Percentiles rank a stretch among this genome's conserved stretches.
Evolutionary conservation across 2,797 vertebrate species (phyloP).

Genomic region (Coendou prehensilis): DNA sequence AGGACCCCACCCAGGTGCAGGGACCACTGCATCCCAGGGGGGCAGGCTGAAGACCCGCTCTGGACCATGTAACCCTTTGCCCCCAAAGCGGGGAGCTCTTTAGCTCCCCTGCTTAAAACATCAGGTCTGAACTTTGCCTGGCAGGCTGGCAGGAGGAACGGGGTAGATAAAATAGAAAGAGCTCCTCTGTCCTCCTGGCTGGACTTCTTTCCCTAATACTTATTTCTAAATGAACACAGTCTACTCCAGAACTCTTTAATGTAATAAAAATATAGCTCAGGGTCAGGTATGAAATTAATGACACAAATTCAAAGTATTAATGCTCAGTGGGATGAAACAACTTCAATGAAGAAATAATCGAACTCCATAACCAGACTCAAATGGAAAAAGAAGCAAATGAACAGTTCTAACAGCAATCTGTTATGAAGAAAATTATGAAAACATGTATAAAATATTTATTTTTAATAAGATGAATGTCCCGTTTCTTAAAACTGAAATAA

Average conservation of each 20-base stretch:
- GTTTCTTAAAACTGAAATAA: constrained; percentile 77
- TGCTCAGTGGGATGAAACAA: constrained; percentile 75
- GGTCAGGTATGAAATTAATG: constrained; percentile 83
- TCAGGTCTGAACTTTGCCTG: rapidly evolving
- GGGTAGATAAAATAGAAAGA: rapidly evolving
- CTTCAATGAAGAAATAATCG: constrained; percentile 81
- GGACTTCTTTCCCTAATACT: not conserved
- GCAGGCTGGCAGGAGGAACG: not conserved
- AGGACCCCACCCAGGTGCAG: not conserved
- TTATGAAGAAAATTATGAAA: constrained; percentile 72
- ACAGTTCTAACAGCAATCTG: constrained; percentile 43
- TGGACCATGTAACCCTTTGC: no score
- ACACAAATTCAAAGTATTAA: constrained; percentile 77
- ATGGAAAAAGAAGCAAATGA: not conserved
- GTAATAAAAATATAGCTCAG: constrained; percentile 82
- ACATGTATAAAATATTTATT: constrained; percentile 83
- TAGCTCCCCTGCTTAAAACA: rapidly evolving
- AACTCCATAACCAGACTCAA: constrained; percentile 32
- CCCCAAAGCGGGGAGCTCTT: not conserved
- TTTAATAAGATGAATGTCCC: constrained; percentile 83
- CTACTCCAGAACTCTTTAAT: constrained; percentile 75
- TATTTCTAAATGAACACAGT: constrained; percentile 63
- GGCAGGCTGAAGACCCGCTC: not conserved
- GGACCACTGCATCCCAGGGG: not conserved
- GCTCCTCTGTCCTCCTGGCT: not conserved